These are phyloP conservation scores for Drosophila kepulauana DNA, from an alignment of 1,140 invertebrate species.

Conservation along the genomic window DNA sequence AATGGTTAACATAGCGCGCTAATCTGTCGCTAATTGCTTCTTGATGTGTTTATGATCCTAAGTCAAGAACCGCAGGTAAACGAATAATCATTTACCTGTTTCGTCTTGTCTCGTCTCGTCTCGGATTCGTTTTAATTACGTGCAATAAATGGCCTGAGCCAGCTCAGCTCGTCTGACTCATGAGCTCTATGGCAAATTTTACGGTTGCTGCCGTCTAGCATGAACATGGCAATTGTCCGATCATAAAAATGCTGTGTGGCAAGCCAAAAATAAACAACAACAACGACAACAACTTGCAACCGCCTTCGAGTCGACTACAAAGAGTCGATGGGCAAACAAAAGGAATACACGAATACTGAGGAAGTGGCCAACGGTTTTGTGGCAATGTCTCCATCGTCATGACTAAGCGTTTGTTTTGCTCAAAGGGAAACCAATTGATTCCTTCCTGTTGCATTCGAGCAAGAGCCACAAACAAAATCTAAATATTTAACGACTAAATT, in stretches of 20 bases:
- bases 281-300: constrained; percentile 33
- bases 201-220: constrained; percentile 21
- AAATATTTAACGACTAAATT: constrained; percentile 83
- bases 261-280: constrained; percentile 57
- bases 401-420: constrained; percentile 63
- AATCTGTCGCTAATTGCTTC: constrained; percentile 76
- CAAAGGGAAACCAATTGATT: constrained; percentile 76
- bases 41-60: constrained; percentile 66
- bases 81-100: constrained; percentile 45
- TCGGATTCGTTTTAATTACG: constrained; percentile 40
- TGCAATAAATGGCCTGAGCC: constrained; percentile 4
- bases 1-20: constrained; percentile 47
- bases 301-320: constrained; percentile 24
- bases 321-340: constrained; percentile 50
- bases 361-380: constrained; percentile 51
- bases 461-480: constrained; percentile 66
- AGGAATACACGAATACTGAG: constrained; percentile 62
- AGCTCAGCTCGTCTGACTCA: constrained; percentile 54
- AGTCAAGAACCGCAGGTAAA: constrained; percentile 41
- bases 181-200: constrained; percentile 42
- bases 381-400: constrained; percentile 40
- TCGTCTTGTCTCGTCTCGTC: constrained; percentile 11
- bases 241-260: constrained; percentile 61
- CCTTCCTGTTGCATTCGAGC: constrained; percentile 67
- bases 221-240: constrained; percentile 54